phyloP scores from a whole-genome alignment of 2,113 vertebrate genomes.

The Aleadryas rufinucha region DNA sequence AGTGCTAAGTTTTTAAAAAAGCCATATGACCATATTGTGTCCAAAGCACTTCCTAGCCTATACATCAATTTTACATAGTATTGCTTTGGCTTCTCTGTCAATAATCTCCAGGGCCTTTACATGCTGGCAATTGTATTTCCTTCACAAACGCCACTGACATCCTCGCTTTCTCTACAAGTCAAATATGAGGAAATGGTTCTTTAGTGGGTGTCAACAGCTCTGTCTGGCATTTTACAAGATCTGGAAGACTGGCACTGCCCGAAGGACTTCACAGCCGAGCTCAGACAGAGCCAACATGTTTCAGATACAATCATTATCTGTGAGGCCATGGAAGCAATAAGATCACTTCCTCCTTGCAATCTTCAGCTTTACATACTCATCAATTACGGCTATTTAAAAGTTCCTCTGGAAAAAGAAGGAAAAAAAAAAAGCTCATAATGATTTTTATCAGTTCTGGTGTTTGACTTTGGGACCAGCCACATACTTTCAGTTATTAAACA shows the following conservation, averaged over 20 bases:
- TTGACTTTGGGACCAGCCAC: not conserved
- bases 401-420: not conserved
- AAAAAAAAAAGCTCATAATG: not conserved
- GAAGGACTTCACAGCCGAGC: not conserved
- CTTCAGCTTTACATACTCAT: not conserved
- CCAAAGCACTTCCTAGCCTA: not conserved
- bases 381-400: not conserved
- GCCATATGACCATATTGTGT: not conserved
- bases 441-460: slow-evolving; percentile 11
- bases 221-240: not conserved
- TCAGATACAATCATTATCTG: not conserved
- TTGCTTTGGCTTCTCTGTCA: not conserved
- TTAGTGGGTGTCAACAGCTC: not conserved
- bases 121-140: not conserved
- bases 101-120: not conserved
- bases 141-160: not conserved
- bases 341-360: not conserved
- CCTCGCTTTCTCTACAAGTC: not conserved
- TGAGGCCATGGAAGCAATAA: not conserved
- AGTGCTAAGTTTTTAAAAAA: not conserved
- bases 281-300: not conserved
- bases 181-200: not conserved
- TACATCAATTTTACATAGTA: not conserved
- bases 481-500: not conserved
- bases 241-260: not conserved